Evolutionary conservation across 2,113 vertebrate genomes (phyloP), one percentile per base, ranked within the genome.

Genomic region (Verasper variegatus): DNA sequence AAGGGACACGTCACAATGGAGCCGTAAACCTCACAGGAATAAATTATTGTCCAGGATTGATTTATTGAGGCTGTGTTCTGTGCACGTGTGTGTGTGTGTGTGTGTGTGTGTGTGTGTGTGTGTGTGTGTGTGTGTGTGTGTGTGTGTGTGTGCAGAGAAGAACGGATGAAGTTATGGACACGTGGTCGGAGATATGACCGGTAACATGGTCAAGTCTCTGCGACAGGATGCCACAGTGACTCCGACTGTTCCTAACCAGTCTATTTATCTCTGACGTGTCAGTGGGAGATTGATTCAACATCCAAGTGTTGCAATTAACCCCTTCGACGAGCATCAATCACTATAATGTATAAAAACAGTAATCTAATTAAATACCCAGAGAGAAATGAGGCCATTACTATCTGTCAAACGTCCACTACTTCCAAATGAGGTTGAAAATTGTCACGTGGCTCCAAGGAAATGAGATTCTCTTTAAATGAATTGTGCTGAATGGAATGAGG

Each of bases 281-380:
- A 75, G 42, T 23, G 49, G n/a, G 59, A 84, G 86, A 84, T 83
- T 81, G 88, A 90, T 89, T 88, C 60, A 71, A 72, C 80, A 85
- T 82, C 82, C 76, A 89, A 90, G 83, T 84, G 83, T 87, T 17
- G 75, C 80, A 85, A 92, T 92, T 92, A 91, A 91, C 87, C 88
- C 80, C 72, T 83, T 78, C 73, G 58, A 24, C 55, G 57, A 60
- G 75, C 83, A 88, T 93, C 90, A 81, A 78, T 92, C 91, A 91
- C 11, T 26, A 59, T 80, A 59, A 78, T 66, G 60, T 49, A 86
- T 70, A 68, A 84, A 85, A 86, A 57, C 65, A 26, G 35, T 87
- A 91, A 92, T 86, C 76, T 14, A 61, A 83, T 91, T 84, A 81
- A 82, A 88, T 69, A 78, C 49, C 60, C 61, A 35, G 68, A 67